A percentile compares a stretch with the other conserved stretches of the same genome.
phyloP scores from a whole-genome alignment of 2,888 invertebrate genomes.

The Apodemia zela region DNA sequence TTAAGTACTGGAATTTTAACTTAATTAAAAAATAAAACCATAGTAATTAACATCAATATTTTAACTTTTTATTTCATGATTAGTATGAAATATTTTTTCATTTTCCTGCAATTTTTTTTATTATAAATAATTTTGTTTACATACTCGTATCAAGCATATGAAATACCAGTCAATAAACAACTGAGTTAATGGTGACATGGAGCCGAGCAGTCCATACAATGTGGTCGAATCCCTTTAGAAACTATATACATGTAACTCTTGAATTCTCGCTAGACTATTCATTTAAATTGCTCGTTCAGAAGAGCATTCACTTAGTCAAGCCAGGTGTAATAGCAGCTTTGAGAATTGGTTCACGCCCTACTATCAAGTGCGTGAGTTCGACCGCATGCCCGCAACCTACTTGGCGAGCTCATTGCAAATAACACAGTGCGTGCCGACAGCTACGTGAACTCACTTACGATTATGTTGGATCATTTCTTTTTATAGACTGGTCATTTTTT shows the following conservation, averaged over 20 bases:
- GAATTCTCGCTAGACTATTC: neutral
- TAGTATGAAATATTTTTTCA: too few species aligned
- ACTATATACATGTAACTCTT: neutral
- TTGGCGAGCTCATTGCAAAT: conserved; percentile 47
- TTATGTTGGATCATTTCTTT: conserved; percentile 24
- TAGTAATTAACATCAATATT: too few species aligned
- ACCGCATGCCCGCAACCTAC: conserved; percentile 60
- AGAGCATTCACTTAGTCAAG: conserved; percentile 5
- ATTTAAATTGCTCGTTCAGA: conserved; percentile 4
- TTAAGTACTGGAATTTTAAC: too few species aligned
- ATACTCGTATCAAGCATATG: too few species aligned
- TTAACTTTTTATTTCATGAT: too few species aligned
- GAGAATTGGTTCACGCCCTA: conserved; percentile 13
- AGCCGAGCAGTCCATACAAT: too few species aligned
- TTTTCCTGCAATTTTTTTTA: too few species aligned
- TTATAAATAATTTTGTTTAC: too few species aligned
- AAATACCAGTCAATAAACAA: too few species aligned
- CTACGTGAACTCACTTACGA: conserved; percentile 23
- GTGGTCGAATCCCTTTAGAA: too few species aligned
- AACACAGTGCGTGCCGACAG: conserved; percentile 33
- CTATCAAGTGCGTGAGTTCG: conserved; percentile 25
- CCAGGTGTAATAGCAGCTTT: conserved; percentile 12
- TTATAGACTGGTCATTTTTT: conserved; percentile 20
- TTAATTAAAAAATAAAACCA: too few species aligned
- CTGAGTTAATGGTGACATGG: too few species aligned